Evolutionary conservation across 2,888 invertebrate genomes (phyloP), one percentile per base, ranked within the genome.

Genomic region (Ophion obscuratus): DNA sequence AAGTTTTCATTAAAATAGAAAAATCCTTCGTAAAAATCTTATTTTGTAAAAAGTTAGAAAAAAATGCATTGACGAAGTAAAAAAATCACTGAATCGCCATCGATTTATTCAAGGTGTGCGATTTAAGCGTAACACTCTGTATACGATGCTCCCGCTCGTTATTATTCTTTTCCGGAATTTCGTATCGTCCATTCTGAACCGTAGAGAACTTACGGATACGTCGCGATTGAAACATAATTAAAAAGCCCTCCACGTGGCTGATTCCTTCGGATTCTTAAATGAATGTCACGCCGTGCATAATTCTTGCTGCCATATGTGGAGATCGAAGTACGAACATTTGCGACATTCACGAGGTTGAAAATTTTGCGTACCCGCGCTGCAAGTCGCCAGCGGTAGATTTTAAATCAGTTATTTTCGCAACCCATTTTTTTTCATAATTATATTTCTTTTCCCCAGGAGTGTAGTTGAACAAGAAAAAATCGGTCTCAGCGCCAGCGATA

Each of bases 221-320:
- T 67, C 66, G 57, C 66, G 59, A 80, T 66, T 31, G 67, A 78
- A 85, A 81, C 79, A 11, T 47, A 81, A 84, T 84, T 83, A 67
- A 73, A 85, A 83, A 36, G 80, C 83, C 73, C 73, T 83, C 73
- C 83, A 77, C 84, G 76, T 85, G 78, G 24, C n/a, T 66, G 44
- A 78, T 64, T 17, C 81, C 81, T 81, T 81, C 81, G 73, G 57
- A 84, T 83, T 83, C 73, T 44, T 31, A 20, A 73, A 73, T 70
- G 78, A 78, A 71, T 79, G 79, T 80, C 79, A 80, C 73, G 75
- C 53, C 68, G 66, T 73, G 62, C 66, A 67, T 77, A 66, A 66
- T 27, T 57, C 27, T 67, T 57, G 67, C 6, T 4, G 1, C 64
- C n/a, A 20, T 66, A 76, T 64, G 75, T 76, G 64, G 64, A 64